Conservation (phyloP, 2,113 vertebrate species). For the Limnothrissa miodon region DNA sequence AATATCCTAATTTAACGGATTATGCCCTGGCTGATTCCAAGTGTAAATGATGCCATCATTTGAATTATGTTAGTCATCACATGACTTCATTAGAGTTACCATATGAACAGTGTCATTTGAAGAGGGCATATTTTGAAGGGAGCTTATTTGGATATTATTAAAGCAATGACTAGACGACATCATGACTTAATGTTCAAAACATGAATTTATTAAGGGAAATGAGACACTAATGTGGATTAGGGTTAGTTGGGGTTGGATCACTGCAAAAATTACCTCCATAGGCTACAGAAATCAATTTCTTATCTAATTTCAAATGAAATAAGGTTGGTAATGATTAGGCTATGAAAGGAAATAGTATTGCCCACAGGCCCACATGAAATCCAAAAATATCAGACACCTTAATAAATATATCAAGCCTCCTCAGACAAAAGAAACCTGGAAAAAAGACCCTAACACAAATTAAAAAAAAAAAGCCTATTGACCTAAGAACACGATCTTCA, state of each 20-base stretch:
- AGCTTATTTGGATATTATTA: neutral
- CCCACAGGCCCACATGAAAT: neutral
- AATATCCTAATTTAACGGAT: constrained; percentile 45
- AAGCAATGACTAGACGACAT: neutral
- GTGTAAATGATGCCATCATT: neutral
- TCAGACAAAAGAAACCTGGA: neutral
- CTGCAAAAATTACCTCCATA: neutral
- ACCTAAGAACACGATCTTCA: neutral
- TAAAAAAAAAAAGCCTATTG: neutral
- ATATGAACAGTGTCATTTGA: neutral
- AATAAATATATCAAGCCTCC: neutral
- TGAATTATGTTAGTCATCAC: neutral
- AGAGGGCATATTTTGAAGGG: neutral
- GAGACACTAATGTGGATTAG: neutral
- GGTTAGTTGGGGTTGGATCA: no score
- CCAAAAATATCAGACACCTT: neutral
- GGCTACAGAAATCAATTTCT: neutral
- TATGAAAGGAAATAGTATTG: neutral
- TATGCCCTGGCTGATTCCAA: neutral
- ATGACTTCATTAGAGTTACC: neutral
- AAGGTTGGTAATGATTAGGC: neutral
- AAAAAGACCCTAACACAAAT: neutral
- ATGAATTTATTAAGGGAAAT: neutral
- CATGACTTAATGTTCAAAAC: neutral
- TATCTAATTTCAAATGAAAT: neutral